Conservation (phyloP, 2,113 vertebrate species). For the rabbit (Oryctolagus cuniculus) region mOryCun1.1 NC_091442.1:35634001-35634500, state of each 20-base stretch:
- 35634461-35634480: neutral
- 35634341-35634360: conserved; percentile 28
- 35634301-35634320: conserved; percentile 28
- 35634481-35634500: neutral
- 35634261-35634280: neutral
- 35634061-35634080: conserved; percentile 17
- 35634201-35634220: neutral
- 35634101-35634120: neutral
- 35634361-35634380: neutral
- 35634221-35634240: conserved; percentile 3
- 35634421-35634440: neutral
- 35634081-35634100: neutral
- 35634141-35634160: neutral
- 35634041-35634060: neutral
- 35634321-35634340: neutral
- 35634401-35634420: neutral
- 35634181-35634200: conserved; percentile 7
- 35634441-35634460: conserved; percentile 10
- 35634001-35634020: neutral
- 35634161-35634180: neutral
- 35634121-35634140: neutral
- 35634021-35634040: neutral
- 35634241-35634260: neutral
- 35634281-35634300: conserved; percentile 16
- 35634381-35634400: conserved; percentile 15